These are phyloP conservation scores for Eubasilissa regina DNA, from an alignment of 1,140 invertebrate species.

Conservation along the genomic window DNA sequence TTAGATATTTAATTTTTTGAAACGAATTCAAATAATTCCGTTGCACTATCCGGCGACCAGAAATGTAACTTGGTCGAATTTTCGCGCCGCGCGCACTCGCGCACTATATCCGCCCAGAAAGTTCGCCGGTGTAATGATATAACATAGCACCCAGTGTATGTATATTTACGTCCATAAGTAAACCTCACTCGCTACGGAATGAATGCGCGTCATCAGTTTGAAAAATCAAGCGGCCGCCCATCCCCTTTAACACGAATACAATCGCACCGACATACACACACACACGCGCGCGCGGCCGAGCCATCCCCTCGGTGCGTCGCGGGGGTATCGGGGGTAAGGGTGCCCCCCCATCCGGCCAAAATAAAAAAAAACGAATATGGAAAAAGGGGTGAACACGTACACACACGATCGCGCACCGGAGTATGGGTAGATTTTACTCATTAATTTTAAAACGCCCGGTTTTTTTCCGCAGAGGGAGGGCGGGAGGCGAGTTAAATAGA, in stretches of 20 bases:
- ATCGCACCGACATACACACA: conserved; percentile 37
- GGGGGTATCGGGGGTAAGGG: conserved; percentile 39
- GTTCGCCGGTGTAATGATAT: conserved; percentile 38
- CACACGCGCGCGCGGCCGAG: neutral
- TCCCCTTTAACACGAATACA: conserved; percentile 45
- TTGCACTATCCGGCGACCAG: no score
- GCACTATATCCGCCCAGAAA: neutral
- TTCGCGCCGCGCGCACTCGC: neutral
- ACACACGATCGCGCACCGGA: conserved; percentile 50
- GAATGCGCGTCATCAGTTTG: conserved; percentile 75
- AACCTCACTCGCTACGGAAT: conserved; percentile 70
- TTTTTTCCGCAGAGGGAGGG: conserved; percentile 64
- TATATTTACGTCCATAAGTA: conserved; percentile 60
- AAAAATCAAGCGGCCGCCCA: conserved; percentile 73
- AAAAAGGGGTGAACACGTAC: conserved; percentile 57
- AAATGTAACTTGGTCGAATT: neutral
- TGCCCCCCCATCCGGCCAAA: conserved; percentile 46
- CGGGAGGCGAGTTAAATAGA: conserved; percentile 71
- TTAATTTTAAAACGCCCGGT: conserved; percentile 75
- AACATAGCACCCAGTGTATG: conserved; percentile 36
- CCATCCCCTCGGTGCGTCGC: conserved; percentile 31
- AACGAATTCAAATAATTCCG: no score
- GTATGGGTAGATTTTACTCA: conserved; percentile 68
- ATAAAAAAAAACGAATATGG: conserved; percentile 59
- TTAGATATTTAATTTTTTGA: no score